These are phyloP conservation scores for Calycopis cecrops DNA, from an alignment of 1,140 invertebrate species.

Conservation along the genomic window DNA sequence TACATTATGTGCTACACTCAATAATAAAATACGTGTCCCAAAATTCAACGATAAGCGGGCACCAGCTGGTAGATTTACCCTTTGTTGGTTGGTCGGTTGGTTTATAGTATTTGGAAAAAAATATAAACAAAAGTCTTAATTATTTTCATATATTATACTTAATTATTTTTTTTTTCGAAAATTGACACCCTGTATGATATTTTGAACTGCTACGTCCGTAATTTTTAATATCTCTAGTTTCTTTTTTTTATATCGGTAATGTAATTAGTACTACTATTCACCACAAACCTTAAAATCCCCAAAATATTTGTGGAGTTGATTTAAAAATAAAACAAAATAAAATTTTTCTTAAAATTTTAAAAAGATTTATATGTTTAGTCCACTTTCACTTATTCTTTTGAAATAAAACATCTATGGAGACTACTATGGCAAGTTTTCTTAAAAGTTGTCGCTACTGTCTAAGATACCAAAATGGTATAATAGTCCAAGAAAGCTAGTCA, in stretches of 20 bases:
- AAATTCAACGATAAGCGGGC: too few species aligned
- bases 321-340: not conserved
- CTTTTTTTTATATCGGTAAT: slow-evolving; percentile 1
- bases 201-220: not conserved
- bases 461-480: too few species aligned
- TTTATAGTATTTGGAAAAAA: not conserved
- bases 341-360: slow-evolving; percentile 1
- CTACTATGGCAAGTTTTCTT: too few species aligned
- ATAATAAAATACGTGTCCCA: not conserved
- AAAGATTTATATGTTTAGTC: too few species aligned
- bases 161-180: too few species aligned
- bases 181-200: slow-evolving; percentile 5
- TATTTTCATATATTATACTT: too few species aligned
- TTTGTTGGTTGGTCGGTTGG: not conserved
- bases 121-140: not conserved
- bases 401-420: too few species aligned
- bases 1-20: not conserved
- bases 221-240: not conserved
- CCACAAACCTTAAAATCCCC: not conserved
- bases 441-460: too few species aligned
- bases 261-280: slow-evolving; percentile 1
- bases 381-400: too few species aligned
- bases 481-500: too few species aligned
- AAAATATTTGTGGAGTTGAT: not conserved
- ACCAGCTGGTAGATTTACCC: not conserved